Evolutionary conservation across 1,140 invertebrate species (phyloP), one percentile per base, ranked within the genome.

Genomic region (Tetragnatha versicolor): DNA sequence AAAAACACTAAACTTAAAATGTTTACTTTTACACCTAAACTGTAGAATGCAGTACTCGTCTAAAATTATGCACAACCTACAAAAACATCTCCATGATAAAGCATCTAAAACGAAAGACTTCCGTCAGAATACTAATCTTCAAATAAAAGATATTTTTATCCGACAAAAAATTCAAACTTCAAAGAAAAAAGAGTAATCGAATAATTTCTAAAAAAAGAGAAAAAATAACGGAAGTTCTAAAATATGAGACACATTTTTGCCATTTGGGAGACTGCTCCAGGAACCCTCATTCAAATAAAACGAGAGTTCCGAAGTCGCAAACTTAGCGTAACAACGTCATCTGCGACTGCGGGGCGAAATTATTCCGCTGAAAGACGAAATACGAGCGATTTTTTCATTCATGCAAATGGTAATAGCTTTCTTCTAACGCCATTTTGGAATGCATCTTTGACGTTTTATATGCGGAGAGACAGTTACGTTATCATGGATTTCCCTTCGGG

Each of bases 381-480:
- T 70, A 70, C 29, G 68, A 70, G 47, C 49, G 33, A 25, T 17
- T 55, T 45, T 70, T 70, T 39, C 49, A 35, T 37, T 27, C 47
- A 53, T 70, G 68, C 47, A 70, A 70, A 70, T 70, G 68, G 68
- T 70, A 37, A 70, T 70, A 55, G 49, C 68, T 35, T 70, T 70
- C 39, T 55, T 31, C 68, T 70, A 49, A 70, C 68, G 51, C 68
- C 68, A 55, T 70, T 55, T 70, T 39, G 49, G 35, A 70, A 55
- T 70, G 47, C 49, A 27, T 70, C 51, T 55, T 70, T 70, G 31
- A 37, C 35, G 22, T 70, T 70, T 68, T 68, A 47, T 68, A 68
- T 68, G 42, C 42, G 27, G 47, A 22, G 22, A 51, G 47, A 68
- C 47, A 68, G 42, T 68, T 49, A 68, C 47, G 29, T 33, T 47